Percentiles rank a stretch among this genome's conserved stretches.
phyloP scores from a whole-genome alignment of 2,113 vertebrate species.

The Mormyrus iriodes region DNA sequence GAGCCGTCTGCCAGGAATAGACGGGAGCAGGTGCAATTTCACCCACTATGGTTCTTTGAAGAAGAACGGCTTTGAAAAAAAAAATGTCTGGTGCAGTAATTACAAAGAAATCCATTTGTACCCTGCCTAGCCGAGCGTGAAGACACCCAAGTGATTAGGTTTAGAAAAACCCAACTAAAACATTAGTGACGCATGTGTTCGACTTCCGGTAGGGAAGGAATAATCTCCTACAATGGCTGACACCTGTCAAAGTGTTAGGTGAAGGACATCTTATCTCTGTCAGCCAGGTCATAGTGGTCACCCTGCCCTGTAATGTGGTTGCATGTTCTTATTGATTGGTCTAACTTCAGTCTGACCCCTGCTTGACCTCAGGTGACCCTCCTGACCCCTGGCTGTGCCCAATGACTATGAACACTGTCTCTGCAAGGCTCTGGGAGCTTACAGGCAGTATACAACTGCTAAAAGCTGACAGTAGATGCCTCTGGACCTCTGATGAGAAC shows the following conservation, averaged over 20 bases:
- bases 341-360: not conserved
- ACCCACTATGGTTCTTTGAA: constrained; percentile 2
- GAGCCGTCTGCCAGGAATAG: constrained; percentile 4
- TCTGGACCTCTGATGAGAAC: not conserved
- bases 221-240: not conserved
- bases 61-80: not conserved
- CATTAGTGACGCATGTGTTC: not conserved
- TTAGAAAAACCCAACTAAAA: not conserved
- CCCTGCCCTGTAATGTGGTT: not conserved
- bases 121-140: not conserved
- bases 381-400: not conserved
- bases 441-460: not conserved
- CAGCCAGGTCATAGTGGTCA: not conserved
- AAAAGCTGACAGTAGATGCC: not conserved
- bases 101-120: constrained; percentile 8
- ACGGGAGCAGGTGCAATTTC: constrained; percentile 10
- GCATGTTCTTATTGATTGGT: not conserved
- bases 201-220: not conserved
- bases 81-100: not conserved
- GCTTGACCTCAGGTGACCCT: not conserved
- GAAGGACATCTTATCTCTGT: not conserved
- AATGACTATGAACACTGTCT: not conserved
- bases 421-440: not conserved
- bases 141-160: not conserved
- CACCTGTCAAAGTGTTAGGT: not conserved